phyloP scores from a whole-genome alignment of 1,140 invertebrate genomes.

The Drosophila athabasca region DNA sequence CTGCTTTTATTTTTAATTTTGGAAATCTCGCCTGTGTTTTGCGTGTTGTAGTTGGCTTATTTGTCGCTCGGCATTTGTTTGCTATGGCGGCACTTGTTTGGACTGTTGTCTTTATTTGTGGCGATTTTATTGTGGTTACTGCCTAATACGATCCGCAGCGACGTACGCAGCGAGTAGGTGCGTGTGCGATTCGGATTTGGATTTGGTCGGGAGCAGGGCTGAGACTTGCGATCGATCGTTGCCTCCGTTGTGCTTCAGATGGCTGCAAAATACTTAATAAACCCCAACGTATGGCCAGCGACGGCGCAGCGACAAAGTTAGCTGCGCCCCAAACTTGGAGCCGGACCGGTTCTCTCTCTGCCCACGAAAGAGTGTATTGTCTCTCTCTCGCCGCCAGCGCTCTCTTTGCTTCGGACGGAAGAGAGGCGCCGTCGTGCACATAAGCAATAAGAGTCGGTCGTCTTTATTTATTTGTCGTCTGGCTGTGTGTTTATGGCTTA shows the following conservation, averaged over 20 bases:
- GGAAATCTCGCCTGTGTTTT: conserved; percentile 15
- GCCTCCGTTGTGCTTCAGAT: conserved; percentile 80
- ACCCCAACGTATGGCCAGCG: conserved; percentile 66
- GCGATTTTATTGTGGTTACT: conserved; percentile 55
- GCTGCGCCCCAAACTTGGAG: conserved; percentile 67
- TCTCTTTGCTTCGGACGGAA: not conserved
- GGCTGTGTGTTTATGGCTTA: conserved; percentile 50
- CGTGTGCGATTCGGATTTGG: too few relatives aligned
- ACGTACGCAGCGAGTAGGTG: conserved; percentile 26
- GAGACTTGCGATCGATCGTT: conserved; percentile 76
- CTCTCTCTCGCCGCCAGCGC: not conserved
- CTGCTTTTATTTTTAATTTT: conserved; percentile 26
- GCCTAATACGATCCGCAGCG: conserved; percentile 53
- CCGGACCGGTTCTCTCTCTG: conserved; percentile 56
- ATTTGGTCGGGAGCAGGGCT: conserved; percentile 42
- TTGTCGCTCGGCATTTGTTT: conserved; percentile 47
- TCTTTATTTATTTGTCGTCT: conserved; percentile 20
- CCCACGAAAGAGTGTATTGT: too few relatives aligned
- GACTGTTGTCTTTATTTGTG: conserved; percentile 58
- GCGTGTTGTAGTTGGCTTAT: conserved; percentile 42
- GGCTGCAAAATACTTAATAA: conserved; percentile 79
- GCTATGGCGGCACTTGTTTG: conserved; percentile 40
- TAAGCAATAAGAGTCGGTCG: not conserved
- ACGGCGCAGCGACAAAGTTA: conserved; percentile 52
- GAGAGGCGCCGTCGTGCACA: conserved; percentile 18